A percentile compares a stretch with the other conserved stretches of the same genome.
Evolutionary conservation across 2,797 vertebrate species (phyloP).

Genomic region (Rhinogobio ventralis): DNA sequence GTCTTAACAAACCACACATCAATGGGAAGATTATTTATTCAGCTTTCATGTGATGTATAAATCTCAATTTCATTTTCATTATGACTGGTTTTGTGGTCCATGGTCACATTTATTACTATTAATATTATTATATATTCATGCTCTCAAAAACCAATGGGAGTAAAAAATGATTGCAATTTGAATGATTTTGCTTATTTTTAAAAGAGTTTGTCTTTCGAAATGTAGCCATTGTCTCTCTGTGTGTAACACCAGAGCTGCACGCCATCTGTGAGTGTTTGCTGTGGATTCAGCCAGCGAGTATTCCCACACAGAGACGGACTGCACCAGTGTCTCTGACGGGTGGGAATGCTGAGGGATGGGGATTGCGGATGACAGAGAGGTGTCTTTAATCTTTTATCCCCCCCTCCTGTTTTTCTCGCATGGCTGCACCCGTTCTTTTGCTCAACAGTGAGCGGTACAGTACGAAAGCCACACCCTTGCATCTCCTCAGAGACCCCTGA

Average conservation of each 20-base stretch:
- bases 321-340: constrained; percentile 53
- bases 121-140: neutral
- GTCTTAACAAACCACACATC: too few relatives aligned
- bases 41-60: too few relatives aligned
- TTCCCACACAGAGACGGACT: constrained; percentile 24
- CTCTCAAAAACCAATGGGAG: neutral
- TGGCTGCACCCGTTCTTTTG: constrained; percentile 40
- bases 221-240: neutral
- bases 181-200: neutral
- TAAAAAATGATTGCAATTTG: neutral
- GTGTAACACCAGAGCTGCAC: neutral
- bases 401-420: constrained; percentile 34
- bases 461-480: constrained; percentile 43
- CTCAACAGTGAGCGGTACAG: constrained; percentile 35
- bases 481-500: constrained; percentile 45
- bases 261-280: neutral
- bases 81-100: too few relatives aligned
- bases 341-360: constrained; percentile 5
- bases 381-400: constrained; percentile 49
- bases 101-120: neutral
- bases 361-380: neutral
- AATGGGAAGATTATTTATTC: too few relatives aligned
- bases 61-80: too few relatives aligned
- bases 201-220: neutral
- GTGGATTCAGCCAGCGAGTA: constrained; percentile 14